phyloP scores from a whole-genome alignment of 2,797 vertebrate genomes.

The Tympanoctomys barrerae region DNA sequence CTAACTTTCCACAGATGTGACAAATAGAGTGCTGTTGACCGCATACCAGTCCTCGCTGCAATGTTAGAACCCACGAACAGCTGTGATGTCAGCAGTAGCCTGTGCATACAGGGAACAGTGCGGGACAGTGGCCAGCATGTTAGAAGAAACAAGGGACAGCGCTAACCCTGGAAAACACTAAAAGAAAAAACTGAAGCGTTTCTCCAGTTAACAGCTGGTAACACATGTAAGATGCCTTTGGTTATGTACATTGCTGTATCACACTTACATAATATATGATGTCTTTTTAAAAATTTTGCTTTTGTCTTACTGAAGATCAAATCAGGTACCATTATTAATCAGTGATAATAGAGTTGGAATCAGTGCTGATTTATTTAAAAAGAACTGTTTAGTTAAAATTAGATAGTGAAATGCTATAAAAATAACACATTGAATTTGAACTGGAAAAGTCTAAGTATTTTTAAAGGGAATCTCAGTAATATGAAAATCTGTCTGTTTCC shows the following conservation, averaged over 20 bases:
- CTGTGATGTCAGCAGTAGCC: neutral
- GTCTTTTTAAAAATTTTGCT: neutral
- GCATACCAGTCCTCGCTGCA: neutral
- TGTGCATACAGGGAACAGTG: neutral
- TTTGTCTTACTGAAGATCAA: neutral
- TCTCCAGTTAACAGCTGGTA: neutral
- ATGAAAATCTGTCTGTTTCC: neutral
- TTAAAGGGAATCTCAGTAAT: slow-evolving; percentile 46
- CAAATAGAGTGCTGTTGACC: neutral
- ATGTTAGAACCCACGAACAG: neutral
- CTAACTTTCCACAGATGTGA: neutral
- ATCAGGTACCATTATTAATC: neutral
- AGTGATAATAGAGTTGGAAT: neutral
- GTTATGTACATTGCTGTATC: slow-evolving; percentile 16
- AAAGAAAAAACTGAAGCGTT: neutral
- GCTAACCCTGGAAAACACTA: neutral
- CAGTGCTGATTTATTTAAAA: neutral
- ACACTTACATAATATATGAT: neutral
- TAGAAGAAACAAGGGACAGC: slow-evolving; percentile 16
- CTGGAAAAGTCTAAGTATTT: neutral
- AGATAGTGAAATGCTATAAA: slow-evolving; percentile 25
- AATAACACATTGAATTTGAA: slow-evolving; percentile 53
- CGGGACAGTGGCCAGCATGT: neutral
- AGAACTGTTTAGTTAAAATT: slow-evolving; percentile 25
- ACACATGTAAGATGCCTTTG: neutral